Evolutionary conservation across 2,888 invertebrate genomes (phyloP), one percentile per base, ranked within the genome.

Genomic region (Clunio marinus): DNA sequence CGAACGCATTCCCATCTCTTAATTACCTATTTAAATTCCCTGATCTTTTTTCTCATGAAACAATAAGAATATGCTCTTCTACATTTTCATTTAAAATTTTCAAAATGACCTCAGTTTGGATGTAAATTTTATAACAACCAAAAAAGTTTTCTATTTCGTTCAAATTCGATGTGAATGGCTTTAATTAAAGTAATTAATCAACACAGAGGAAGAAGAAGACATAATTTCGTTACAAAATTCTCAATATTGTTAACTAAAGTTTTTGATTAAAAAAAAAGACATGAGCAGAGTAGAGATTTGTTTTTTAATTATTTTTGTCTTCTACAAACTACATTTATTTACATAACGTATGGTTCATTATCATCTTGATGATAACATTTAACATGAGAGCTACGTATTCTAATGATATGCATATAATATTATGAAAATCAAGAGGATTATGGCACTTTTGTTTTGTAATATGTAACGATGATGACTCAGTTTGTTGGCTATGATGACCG

Each of bases 371-470:
- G 41, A 41, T 62, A 37, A 46, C 27, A 63, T 63, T 63, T 46
- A 63, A 63, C 63, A 63, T 45, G 3, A 10, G 45, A 63, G 46
- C 63, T 63, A 63, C 41, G 63, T 37, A 37, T 25, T 63, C 46
- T 63, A 63, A 46, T 63, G 63, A 63, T 63, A 63, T 63, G 63
- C 63, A 45, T 27, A 27, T 20, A 45, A 24, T 37, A 41, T 63
- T 63, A 46, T 15, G 46, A 63, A 46, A 63, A 63, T 46, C 63
- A 63, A n/a, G n/a, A n/a, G 37, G 22, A 63, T 63, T 63, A 28
- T 63, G 63, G 63, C 63, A 63, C 63, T 63, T 63, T 45, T 63
- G 45, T 63, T 15, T 37, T 27, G 27, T 24, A 46, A 8, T 28
- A 46, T 59, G n/a, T n/a, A 41, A 41, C 10, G 10, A 59, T 28